Conservation (phyloP, 1,140 invertebrate genomes). For the Sycobia sp. region DNA sequence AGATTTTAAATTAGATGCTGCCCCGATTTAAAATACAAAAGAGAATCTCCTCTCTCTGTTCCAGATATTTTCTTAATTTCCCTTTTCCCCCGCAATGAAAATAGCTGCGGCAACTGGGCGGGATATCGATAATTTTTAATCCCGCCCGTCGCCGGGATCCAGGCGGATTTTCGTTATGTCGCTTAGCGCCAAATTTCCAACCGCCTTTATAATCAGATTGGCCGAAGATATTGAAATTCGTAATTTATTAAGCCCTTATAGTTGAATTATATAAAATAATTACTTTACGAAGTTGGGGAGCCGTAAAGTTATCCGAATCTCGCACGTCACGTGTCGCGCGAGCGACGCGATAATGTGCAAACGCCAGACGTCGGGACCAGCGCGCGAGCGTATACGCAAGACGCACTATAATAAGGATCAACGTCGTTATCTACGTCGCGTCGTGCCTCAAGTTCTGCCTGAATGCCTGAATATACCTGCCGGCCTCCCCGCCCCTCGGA, state of each 20-base stretch:
- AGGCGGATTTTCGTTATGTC: too few species aligned
- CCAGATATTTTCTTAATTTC: too few species aligned
- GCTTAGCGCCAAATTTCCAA: too few species aligned
- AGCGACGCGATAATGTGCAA: constrained; percentile 5
- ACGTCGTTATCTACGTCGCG: constrained; percentile 10
- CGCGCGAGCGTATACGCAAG: not conserved
- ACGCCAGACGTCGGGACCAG: not conserved
- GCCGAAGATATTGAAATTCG: constrained; percentile 1
- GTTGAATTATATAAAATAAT: constrained; percentile 15
- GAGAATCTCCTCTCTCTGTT: too few species aligned
- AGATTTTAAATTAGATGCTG: too few species aligned
- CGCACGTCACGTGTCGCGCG: constrained; percentile 2
- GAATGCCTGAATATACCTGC: not conserved
- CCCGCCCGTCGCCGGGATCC: too few species aligned
- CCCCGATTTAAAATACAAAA: too few species aligned
- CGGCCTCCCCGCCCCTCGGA: not conserved
- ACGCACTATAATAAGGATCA: constrained; percentile 15
- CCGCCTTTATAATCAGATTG: too few species aligned
- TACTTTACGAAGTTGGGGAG: not conserved
- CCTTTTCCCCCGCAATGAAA: too few species aligned
- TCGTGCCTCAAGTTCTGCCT: not conserved
- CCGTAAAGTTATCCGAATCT: not conserved
- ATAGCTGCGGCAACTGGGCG: too few species aligned
- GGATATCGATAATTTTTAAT: too few species aligned
- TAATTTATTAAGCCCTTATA: constrained; percentile 8